Evolutionary conservation across 2,888 invertebrate species (phyloP).

Genomic region (Chrysomela aeneicollis): DNA sequence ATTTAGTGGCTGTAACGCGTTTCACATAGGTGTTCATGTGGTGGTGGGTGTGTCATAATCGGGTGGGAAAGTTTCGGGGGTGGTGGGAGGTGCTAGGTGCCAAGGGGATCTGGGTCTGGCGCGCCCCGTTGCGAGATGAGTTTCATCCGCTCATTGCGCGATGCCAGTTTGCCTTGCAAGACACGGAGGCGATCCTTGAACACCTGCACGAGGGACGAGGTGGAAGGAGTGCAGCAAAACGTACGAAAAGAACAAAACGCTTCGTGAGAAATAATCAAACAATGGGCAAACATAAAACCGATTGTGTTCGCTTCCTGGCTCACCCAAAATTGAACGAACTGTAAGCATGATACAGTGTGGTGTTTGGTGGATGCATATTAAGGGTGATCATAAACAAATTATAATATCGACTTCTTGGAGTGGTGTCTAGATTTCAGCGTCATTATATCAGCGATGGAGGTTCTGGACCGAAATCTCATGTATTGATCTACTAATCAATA

Average conservation of each 20-base stretch:
- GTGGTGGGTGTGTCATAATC: conserved; percentile 38
- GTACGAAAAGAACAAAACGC: conserved; percentile 60
- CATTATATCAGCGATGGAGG: too few relatives aligned
- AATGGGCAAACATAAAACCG: conserved; percentile 51
- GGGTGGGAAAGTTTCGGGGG: conserved; percentile 44
- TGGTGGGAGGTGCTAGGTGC: conserved; percentile 63
- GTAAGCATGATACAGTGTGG: conserved; percentile 40
- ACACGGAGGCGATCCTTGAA: conserved; percentile 86
- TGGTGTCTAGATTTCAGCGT: too few relatives aligned
- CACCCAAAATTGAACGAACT: conserved; percentile 47
- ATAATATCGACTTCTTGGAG: too few relatives aligned
- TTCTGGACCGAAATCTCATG: too few relatives aligned
- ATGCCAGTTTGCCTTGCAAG: conserved; percentile 87
- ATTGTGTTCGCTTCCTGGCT: conserved; percentile 56
- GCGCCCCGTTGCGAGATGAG: conserved; percentile 86
- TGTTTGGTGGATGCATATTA: conserved; percentile 17
- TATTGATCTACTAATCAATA: too few relatives aligned
- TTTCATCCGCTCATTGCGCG: conserved; percentile 88
- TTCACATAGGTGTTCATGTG: conserved; percentile 28
- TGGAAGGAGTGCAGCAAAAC: conserved; percentile 61
- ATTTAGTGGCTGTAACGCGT: conserved; percentile 58
- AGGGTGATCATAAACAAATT: conserved; percentile 18
- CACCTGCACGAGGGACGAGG: conserved; percentile 67
- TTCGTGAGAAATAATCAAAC: conserved; percentile 53
- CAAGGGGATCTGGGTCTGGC: conserved; percentile 81